Base-by-base conservation (phyloP, 92 coral and sea anemone species). In the Scolanthus callimorphus region DNA sequence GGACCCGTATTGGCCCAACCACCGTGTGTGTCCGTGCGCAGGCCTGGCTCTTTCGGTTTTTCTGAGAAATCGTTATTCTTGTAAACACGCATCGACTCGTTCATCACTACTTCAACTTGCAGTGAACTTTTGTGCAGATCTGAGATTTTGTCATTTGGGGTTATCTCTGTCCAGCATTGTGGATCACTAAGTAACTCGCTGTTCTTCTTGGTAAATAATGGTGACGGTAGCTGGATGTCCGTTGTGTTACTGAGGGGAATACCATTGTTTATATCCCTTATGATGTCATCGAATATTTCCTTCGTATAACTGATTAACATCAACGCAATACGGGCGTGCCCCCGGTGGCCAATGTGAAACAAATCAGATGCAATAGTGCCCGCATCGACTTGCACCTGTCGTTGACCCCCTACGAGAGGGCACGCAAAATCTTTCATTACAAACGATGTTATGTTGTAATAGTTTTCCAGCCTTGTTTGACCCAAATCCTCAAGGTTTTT, bases 401-500 rank as follows among this genome's bases (percentile, higher is more conserved):
- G 29, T 11, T 62, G 55, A 12, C 51, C 23, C 25, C 31, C 52
- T 69, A 64, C 70, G 66, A 60, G 51, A 49, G 86, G 86, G 52
- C 86, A 80, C 1, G 73, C 81, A 20, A 66, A 31, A 44, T 80
- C 81, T 25, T 61, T 70, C 77, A 70, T 65, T 15, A 71, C 63
- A 48, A 80, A 61, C 1, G 77, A 63, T 13, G 80, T 65, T 25
- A 66, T 59, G 58, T 77, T 72, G 55, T 80, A 80, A 43, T 73
- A 71, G 43, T 61, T 38, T 55, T 52, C 86, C 0, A 80, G 55
- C 43, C 67, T 62, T 34, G 55, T 60, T 24, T 50, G 67, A 1
- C 86, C 86, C 43, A 65, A 57, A 45, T 73, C 71, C 55, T 80
- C 82, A 60, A 80, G 30, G 55, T 88, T 72, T n/a, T 20, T 29